Percentiles rank a stretch among this genome's conserved stretches.
Evolutionary conservation across 2,113 vertebrate species (phyloP).

Genomic region (Cheirogaleus medius): DNA sequence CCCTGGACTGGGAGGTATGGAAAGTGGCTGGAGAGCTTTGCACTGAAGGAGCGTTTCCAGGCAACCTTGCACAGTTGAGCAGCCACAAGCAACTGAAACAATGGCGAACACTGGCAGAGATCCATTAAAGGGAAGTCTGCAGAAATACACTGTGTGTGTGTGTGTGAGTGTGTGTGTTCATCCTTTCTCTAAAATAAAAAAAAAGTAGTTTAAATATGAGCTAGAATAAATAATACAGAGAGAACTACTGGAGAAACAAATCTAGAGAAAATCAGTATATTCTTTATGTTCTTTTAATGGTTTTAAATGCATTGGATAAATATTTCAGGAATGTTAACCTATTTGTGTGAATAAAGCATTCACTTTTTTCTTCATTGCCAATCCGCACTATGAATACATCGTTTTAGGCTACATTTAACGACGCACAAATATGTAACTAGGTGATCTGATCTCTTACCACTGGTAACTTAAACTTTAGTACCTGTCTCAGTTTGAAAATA

Average conservation of each 20-base stretch:
- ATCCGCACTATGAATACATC: neutral
- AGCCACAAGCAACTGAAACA: conserved; percentile 81
- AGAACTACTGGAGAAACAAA: neutral
- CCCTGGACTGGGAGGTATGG: conserved; percentile 69
- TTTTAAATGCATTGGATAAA: neutral
- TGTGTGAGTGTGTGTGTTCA: neutral
- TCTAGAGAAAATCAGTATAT: neutral
- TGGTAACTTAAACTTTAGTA: neutral
- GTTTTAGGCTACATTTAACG: neutral
- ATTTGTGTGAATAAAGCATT: neutral
- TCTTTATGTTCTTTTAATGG: neutral
- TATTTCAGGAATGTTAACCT: neutral
- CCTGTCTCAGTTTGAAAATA: neutral
- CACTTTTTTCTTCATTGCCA: neutral
- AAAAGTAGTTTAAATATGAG: conserved; percentile 51
- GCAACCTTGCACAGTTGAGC: conserved; percentile 84
- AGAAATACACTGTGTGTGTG: conserved; percentile 56
- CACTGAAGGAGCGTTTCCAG: conserved; percentile 80
- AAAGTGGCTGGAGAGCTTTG: conserved; percentile 76
- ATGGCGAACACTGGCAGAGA: conserved; percentile 78
- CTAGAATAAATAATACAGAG: conserved; percentile 49
- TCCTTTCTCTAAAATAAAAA: conserved; percentile 10
- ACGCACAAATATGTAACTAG: neutral
- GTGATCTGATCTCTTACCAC: neutral
- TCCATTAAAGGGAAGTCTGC: conserved; percentile 78